A percentile compares a stretch with the other conserved stretches of the same genome.
phyloP scores from a whole-genome alignment of 1,140 invertebrate genomes.

The Calliphora vicina region DNA sequence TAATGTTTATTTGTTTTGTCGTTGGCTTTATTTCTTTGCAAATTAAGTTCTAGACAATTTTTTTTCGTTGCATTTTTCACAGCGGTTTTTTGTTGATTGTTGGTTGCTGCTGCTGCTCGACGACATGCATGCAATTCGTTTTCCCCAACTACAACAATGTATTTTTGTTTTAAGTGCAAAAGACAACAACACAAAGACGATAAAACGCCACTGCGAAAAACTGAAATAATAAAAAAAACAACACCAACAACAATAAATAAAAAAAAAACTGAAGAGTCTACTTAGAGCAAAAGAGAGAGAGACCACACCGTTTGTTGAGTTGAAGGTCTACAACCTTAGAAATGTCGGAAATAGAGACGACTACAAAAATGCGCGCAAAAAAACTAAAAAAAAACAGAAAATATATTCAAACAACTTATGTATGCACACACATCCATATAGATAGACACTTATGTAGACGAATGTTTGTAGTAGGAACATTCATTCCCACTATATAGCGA shows the following conservation, averaged over 20 bases:
- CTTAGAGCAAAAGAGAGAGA: background rate
- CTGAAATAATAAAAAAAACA: background rate
- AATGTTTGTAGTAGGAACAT: no score
- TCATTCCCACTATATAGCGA: background rate
- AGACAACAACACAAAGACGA: background rate
- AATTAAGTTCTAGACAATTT: constrained; percentile 2
- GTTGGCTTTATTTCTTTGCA: background rate
- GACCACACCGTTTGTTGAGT: background rate
- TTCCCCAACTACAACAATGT: background rate
- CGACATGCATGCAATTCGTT: background rate
- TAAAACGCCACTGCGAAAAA: background rate
- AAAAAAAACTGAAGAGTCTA: background rate
- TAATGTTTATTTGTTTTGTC: constrained; percentile 4
- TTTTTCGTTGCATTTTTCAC: no score
- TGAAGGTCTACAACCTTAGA: constrained; percentile 15
- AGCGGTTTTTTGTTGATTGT: no score
- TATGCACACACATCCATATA: background rate
- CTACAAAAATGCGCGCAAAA: background rate
- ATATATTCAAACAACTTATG: background rate
- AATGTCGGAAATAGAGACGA: constrained; percentile 14
- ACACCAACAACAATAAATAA: background rate
- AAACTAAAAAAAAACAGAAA: background rate
- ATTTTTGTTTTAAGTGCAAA: background rate
- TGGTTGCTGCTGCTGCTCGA: background rate
- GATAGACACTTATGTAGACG: background rate